Conservation (phyloP, 2,888 invertebrate genomes). For the Craniophora ligustri region DNA sequence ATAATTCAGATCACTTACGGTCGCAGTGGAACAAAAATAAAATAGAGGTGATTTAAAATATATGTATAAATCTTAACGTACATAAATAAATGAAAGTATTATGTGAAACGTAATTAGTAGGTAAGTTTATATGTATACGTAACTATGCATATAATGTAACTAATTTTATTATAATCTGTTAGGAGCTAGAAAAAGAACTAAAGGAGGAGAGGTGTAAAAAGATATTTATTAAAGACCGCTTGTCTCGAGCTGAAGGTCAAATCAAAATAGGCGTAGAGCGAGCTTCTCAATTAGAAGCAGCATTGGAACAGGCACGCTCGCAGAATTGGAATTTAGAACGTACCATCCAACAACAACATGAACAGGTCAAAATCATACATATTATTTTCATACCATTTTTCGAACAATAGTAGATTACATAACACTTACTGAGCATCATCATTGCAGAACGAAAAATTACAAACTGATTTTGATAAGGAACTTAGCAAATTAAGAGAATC, state of each 20-base stretch:
- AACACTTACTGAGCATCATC: neutral
- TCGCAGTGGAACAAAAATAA: slow-evolving; percentile 62
- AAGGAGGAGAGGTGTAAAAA: slow-evolving; percentile 75
- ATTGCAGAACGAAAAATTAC: slow-evolving; percentile 71
- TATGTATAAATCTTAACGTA: neutral
- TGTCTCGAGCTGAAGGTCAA: slow-evolving; percentile 71
- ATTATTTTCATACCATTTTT: neutral
- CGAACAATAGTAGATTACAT: neutral
- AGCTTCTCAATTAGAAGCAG: slow-evolving; percentile 67
- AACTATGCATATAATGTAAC: too few species aligned
- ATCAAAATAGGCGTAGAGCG: slow-evolving; percentile 68
- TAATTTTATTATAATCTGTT: slow-evolving; percentile 4
- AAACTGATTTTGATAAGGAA: slow-evolving; percentile 74
- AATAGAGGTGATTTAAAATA: slow-evolving; percentile 70
- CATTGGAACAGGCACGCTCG: slow-evolving; percentile 68
- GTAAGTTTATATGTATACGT: too few species aligned
- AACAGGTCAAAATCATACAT: slow-evolving; percentile 66
- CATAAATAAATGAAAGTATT: neutral
- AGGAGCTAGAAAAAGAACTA: slow-evolving; percentile 79
- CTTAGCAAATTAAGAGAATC: slow-evolving; percentile 74
- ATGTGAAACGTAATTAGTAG: neutral
- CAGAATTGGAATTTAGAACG: slow-evolving; percentile 68
- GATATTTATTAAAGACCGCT: slow-evolving; percentile 63
- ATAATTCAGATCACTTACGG: slow-evolving; percentile 66
- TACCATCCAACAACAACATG: slow-evolving; percentile 70